Conservation (phyloP, 1,140 invertebrate genomes). For the Atopsyche davidsoni region DNA sequence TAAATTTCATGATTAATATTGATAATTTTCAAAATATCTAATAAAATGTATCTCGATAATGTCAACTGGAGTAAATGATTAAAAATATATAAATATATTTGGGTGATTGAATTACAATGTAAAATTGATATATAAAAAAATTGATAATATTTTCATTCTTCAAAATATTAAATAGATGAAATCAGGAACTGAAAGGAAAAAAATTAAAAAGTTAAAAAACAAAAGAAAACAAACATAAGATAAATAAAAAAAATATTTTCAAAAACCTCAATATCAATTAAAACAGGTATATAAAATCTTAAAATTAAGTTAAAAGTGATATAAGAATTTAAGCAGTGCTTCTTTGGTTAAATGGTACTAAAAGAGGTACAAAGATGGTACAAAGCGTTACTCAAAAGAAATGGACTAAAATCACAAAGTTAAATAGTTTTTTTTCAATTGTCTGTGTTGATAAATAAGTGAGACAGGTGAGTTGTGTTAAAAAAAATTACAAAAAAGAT, state of each 20-base stretch:
- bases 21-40: too few relatives aligned
- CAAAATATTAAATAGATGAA: not conserved
- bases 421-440: too few relatives aligned
- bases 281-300: too few relatives aligned
- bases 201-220: slow-evolving; percentile 3
- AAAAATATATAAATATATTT: not conserved
- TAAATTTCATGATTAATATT: too few relatives aligned
- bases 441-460: not conserved
- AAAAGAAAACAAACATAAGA: slow-evolving; percentile 4
- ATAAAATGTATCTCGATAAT: too few relatives aligned
- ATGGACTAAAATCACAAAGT: too few relatives aligned
- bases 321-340: too few relatives aligned
- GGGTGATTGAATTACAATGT: not conserved
- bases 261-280: not conserved
- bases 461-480: not conserved
- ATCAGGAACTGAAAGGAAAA: not conserved
- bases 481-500: not conserved
- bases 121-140: slow-evolving; percentile 5
- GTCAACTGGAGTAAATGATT: not conserved
- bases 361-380: too few relatives aligned
- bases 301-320: too few relatives aligned
- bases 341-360: too few relatives aligned
- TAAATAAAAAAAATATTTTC: slow-evolving; percentile 1
- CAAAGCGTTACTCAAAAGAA: too few relatives aligned
- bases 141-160: not conserved